Percentiles rank a stretch among this genome's conserved stretches.
These are phyloP conservation scores for Heteronetta atricapilla DNA, from an alignment of 2,113 vertebrate species.

Conservation along the genomic window DNA sequence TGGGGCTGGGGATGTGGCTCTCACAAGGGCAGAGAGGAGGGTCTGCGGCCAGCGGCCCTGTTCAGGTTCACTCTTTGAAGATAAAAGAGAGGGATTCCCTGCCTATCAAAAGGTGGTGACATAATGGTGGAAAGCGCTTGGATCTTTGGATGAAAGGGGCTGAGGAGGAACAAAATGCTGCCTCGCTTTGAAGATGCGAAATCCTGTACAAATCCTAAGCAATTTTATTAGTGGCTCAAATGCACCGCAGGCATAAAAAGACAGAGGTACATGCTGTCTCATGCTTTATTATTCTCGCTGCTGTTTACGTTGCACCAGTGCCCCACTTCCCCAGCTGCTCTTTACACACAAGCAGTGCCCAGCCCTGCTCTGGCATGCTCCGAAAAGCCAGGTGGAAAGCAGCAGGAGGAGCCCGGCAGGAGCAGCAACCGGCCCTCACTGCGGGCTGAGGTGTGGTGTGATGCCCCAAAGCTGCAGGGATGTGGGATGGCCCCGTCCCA, in stretches of 20 bases:
- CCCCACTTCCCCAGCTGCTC: neutral
- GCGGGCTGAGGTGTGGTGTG: neutral
- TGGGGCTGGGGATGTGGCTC: neutral
- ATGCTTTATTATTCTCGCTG: neutral
- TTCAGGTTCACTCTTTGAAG: neutral
- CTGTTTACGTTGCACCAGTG: rapidly evolving
- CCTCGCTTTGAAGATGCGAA: slow-evolving; percentile 5
- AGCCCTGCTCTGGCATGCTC: too few relatives aligned
- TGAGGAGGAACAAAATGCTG: neutral
- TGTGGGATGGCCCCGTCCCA: neutral
- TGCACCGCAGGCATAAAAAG: rapidly evolving
- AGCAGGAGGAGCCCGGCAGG: neutral
- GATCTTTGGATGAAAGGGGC: neutral
- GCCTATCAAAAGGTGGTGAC: neutral
- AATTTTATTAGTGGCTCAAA: neutral
- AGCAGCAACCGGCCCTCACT: rapidly evolving
- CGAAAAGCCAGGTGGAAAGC: neutral
- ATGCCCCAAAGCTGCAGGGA: neutral
- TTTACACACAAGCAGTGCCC: neutral
- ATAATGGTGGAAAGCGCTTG: neutral
- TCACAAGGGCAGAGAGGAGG: rapidly evolving
- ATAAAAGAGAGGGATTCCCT: neutral
- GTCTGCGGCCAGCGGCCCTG: neutral
- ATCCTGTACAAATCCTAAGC: neutral
- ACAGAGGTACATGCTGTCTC: neutral